A percentile compares a stretch with the other conserved stretches of the same genome.
These are phyloP conservation scores for Mixornis gularis DNA, from an alignment of 2,113 vertebrate species.

Conservation along the genomic window DNA sequence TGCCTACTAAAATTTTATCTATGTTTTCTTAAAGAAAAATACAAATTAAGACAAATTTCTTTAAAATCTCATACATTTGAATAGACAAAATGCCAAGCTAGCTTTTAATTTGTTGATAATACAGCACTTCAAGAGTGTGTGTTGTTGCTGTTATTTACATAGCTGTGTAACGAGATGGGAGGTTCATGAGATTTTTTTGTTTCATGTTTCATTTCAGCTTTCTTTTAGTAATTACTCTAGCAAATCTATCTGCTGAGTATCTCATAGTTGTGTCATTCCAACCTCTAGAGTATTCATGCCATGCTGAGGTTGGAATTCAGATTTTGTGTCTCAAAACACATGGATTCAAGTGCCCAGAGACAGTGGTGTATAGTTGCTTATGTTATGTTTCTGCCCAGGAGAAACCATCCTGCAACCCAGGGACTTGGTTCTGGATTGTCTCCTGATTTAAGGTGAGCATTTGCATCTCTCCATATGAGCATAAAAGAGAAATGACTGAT, in stretches of 20 bases:
- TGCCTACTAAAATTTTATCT: neutral
- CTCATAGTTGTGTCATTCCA: neutral
- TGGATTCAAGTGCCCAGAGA: neutral
- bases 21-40: neutral
- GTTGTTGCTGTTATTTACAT: neutral
- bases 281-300: neutral
- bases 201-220: neutral
- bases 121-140: neutral
- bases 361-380: neutral
- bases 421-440: neutral
- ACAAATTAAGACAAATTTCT: neutral
- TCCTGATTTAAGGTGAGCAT: neutral
- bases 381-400: neutral
- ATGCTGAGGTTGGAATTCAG: neutral
- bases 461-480: neutral
- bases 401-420: neutral
- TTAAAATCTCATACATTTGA: rapidly evolving
- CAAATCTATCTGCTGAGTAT: neutral
- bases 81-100: neutral
- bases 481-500: neutral
- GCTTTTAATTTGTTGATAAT: neutral
- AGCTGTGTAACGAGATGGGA: neutral
- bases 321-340: neutral
- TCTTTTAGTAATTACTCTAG: neutral
- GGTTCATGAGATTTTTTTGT: neutral